Base-by-base conservation (phyloP, 2,797 vertebrate species). In the Eospalax fontanierii region DNA sequence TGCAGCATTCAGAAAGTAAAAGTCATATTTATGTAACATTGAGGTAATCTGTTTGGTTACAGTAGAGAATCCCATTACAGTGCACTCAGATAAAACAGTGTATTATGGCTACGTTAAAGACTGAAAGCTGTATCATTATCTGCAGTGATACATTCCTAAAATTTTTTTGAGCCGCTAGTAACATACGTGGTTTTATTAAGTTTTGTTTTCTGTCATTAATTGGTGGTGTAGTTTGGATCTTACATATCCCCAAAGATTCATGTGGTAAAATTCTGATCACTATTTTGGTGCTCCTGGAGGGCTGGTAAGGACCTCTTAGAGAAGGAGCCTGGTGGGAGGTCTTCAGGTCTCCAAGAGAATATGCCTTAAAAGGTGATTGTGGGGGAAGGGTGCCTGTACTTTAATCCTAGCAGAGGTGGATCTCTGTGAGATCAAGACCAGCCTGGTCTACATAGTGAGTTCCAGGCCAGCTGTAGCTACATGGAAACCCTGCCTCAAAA, bases 141-240 rank as follows among this genome's bases (percentile, higher is more conserved):
- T 90, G n/a, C 28, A 83, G 0, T 16, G 75, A 50, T 74, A 19
- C 12, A 75, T 43, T 73, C 30, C 65, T 87, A 65, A 74, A 81
- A 61, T 35, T 21, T 15, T 80, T 83, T 68, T 93, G 85, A 94
- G 35, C 75, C 43, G 16, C 83, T 46, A 82, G 12, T 86, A 68
- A 78, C 73, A 16, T 68, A 24, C 54, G 43, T 21, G 71, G 28
- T 82, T 93, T 89, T 57, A 73, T 61, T 71, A 86, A 66, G 38
- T 54, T 35, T 81, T 93, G 43, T 63, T 30, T 91, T 66, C 33
- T 66, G 16, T 76, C 76, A 30, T 30, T 68, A 68, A 91, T 28
- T 86, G 61, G 26, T 7, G 43, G 19, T 57, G 2, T 54, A 35
- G 30, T 43, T 63, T 43, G 70, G 54, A 10, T 73, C 50, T 70